These are phyloP conservation scores for Spicauda simplicius DNA, from an alignment of 2,888 invertebrate genomes.

Conservation along the genomic window DNA sequence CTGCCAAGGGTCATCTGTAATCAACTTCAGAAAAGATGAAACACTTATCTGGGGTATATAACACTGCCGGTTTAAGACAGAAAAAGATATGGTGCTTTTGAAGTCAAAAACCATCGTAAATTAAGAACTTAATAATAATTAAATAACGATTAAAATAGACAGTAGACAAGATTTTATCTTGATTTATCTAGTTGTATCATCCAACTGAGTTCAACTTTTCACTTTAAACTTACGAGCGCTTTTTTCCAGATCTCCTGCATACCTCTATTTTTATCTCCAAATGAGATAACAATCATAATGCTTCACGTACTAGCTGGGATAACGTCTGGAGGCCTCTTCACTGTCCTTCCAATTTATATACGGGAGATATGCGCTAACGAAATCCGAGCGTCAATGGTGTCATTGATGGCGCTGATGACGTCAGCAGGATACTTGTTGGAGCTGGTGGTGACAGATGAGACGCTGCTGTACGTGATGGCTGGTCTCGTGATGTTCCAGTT, in stretches of 20 bases:
- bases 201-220: no score
- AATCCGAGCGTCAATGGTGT: slow-evolving; percentile 53
- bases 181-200: no score
- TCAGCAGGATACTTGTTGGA: slow-evolving; percentile 62
- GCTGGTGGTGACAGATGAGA: slow-evolving; percentile 54
- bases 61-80: no score
- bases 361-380: slow-evolving; percentile 57
- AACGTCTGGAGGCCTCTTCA: slow-evolving; percentile 64
- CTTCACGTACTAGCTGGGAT: slow-evolving; percentile 63
- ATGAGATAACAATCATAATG: slow-evolving; percentile 50
- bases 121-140: no score
- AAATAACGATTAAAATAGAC: no score
- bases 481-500: slow-evolving; percentile 61
- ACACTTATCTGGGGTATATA: no score
- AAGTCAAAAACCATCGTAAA: no score
- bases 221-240: no score
- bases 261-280: slow-evolving; percentile 58
- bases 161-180: no score
- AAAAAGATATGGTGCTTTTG: no score
- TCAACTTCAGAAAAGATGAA: no score
- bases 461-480: slow-evolving; percentile 59
- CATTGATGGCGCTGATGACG: slow-evolving; percentile 59
- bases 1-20: no score
- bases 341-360: slow-evolving; percentile 63
- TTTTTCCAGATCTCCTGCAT: slow-evolving; percentile 63